phyloP scores from a whole-genome alignment of 2,113 vertebrate species.

The Sakesphorus luctuosus region DNA sequence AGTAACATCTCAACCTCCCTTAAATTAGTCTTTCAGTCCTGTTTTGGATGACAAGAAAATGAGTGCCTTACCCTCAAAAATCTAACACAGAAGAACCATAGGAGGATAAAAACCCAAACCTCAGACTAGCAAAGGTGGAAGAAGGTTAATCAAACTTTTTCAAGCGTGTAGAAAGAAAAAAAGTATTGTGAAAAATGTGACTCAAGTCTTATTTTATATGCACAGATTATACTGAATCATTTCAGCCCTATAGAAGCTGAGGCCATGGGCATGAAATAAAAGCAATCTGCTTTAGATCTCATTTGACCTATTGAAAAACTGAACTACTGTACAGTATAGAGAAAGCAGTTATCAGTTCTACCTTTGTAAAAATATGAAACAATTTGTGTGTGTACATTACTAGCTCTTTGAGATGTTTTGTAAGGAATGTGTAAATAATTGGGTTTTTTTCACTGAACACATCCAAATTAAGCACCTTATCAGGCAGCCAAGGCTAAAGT shows the following conservation, averaged over 20 bases:
- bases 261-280: not conserved
- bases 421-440: not conserved
- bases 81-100: not conserved
- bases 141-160: slow-evolving; percentile 18
- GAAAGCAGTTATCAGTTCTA: not conserved
- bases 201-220: not conserved
- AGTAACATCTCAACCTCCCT: not conserved
- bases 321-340: not conserved
- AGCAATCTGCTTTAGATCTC: not conserved
- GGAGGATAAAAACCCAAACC: not conserved
- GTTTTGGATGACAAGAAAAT: not conserved
- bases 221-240: not conserved
- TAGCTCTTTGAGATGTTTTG: not conserved
- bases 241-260: not conserved
- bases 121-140: not conserved
- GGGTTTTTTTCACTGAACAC: not conserved
- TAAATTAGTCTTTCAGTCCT: not conserved
- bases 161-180: not conserved
- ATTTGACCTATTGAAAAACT: not conserved
- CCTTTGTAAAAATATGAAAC: not conserved
- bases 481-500: not conserved
- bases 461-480: not conserved
- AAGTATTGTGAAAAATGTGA: not conserved
- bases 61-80: not conserved
- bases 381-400: not conserved